Conservation (phyloP, 2,797 vertebrate genomes). For the Spondyliosoma cantharus region DNA sequence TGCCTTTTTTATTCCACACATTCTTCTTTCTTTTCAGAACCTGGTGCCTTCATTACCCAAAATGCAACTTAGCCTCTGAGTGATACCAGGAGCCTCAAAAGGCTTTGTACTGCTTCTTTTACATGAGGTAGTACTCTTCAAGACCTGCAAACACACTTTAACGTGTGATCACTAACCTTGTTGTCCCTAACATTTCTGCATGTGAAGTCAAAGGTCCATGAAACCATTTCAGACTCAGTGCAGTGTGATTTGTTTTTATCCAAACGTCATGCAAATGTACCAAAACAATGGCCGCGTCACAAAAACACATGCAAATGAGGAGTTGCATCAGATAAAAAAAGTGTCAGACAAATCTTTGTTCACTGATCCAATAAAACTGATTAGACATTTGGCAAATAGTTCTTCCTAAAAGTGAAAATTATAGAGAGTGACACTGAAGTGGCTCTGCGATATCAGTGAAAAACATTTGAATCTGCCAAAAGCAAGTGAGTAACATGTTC, state of each 20-base stretch:
- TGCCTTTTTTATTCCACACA: too few relatives aligned
- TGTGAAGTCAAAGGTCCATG: too few relatives aligned
- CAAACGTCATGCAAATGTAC: constrained; percentile 38
- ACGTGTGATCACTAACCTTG: too few relatives aligned
- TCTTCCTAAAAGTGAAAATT: background rate
- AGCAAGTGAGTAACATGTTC: background rate
- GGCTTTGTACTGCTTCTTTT: too few relatives aligned
- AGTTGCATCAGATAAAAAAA: background rate
- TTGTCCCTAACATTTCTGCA: too few relatives aligned
- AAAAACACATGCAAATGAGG: constrained; percentile 2
- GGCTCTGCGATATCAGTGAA: background rate
- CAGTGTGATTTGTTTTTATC: constrained; percentile 8
- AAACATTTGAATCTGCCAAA: background rate
- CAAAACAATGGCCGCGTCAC: background rate
- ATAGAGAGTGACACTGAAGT: background rate
- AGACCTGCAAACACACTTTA: too few relatives aligned
- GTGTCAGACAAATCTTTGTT: background rate
- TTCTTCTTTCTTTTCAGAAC: too few relatives aligned
- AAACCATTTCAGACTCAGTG: background rate
- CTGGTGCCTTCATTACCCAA: too few relatives aligned
- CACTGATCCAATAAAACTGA: background rate
- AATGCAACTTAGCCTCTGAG: too few relatives aligned
- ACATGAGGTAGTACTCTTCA: too few relatives aligned
- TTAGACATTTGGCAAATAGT: background rate
- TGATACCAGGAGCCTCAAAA: too few relatives aligned